phyloP scores from a whole-genome alignment of 2,113 vertebrate genomes.

The Typhlomys cinereus region DNA sequence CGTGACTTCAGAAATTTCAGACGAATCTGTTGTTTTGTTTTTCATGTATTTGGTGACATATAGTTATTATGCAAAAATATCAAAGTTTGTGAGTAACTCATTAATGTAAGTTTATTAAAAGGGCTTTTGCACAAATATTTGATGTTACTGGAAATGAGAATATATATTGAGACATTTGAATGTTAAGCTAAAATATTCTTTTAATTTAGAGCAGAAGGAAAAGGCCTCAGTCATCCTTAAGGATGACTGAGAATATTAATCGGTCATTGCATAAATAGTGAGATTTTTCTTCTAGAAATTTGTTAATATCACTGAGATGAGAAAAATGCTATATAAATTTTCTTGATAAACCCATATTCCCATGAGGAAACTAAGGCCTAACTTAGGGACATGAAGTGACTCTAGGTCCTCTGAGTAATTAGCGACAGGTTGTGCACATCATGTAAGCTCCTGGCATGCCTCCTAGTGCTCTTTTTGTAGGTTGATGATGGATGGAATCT shows the following conservation, averaged over 20 bases:
- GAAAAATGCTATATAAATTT: background rate
- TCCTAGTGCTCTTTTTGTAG: background rate
- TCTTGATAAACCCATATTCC: background rate
- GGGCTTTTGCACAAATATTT: background rate
- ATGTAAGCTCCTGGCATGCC: background rate
- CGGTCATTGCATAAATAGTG: background rate
- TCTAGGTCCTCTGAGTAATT: background rate
- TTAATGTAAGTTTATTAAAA: conserved; percentile 6
- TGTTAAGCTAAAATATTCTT: background rate
- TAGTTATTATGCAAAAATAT: conserved; percentile 26
- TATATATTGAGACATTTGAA: background rate
- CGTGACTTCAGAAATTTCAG: conserved; percentile 38
- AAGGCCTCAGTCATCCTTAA: background rate
- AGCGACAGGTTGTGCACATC: background rate
- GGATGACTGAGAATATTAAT: conserved; percentile 33
- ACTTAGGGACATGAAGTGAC: background rate
- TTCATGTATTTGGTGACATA: conserved; percentile 1
- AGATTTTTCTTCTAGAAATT: conserved; percentile 6
- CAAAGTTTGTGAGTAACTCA: conserved; percentile 18
- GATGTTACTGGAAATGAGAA: background rate
- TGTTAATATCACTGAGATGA: background rate
- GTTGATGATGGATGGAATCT: background rate
- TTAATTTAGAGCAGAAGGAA: background rate
- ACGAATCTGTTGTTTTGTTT: background rate
- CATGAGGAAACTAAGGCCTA: background rate